Evolutionary conservation across 2,113 vertebrate genomes (phyloP), one percentile per base, ranked within the genome.

Genomic region (Potamarius usumacintae): DNA sequence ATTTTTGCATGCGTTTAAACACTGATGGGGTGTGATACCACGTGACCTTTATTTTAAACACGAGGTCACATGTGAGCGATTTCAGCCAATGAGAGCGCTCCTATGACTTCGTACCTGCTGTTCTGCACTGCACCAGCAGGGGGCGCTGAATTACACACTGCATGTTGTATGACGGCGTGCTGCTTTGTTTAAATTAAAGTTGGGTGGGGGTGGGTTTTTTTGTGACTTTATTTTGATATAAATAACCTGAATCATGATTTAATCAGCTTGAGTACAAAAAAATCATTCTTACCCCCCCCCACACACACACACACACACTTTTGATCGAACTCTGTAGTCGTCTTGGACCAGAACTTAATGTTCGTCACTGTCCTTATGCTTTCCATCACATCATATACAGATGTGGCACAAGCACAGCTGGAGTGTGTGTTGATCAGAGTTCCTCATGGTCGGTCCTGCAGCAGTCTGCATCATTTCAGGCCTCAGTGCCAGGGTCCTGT

Each of bases 401-500:
- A n/a, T 63, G 62, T 9, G n/a, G 62, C 22, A 60, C 25, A 30
- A n/a, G 62, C 22, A 60, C 25, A 30, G 12, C 27, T 8, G 11
- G 2, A 34, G 67, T 34, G 67, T 71, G 4, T 14, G 30, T 30
- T 69, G 25, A 11, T 69, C 6, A 12, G 65, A 69, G 65, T 27
- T 69, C 60, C 60, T 22, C 18, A 7, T 62, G 60, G 8, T 62
- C 22, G 8, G 60, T 62, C 1, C 5, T 62, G 60, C 18, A 62
- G 2, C 55, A 57, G 55, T 18, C 5, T 17, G 15, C 17, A 60
- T 60, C 6, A 20, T 20, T 60, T 60, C 58, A 60, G 58, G 5
- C 18, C 58, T 60, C 58, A 91, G 88, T 58, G 22, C 20, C 8
- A 89, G 89, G 81, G 88, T 90, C 88, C 63, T 82, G 25, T 34